Evolutionary conservation across 2,113 vertebrate genomes (phyloP).

Genomic region (Paedocypris sp.): DNA sequence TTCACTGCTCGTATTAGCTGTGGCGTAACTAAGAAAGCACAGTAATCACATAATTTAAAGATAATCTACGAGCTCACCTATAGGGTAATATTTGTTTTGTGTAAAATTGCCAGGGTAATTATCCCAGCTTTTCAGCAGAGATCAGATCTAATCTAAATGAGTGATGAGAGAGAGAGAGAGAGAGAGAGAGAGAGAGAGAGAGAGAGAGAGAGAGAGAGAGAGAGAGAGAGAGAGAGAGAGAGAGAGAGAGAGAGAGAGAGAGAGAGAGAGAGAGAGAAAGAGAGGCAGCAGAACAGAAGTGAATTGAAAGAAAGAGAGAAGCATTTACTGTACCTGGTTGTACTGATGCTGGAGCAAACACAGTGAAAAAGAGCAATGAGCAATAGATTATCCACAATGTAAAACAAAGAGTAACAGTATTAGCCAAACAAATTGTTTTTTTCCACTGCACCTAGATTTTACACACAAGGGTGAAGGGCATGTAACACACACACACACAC

Average conservation of each 20-base stretch:
- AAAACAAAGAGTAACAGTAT: not conserved
- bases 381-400: not conserved
- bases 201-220: not conserved
- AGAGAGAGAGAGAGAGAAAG: not conserved
- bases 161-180: not conserved
- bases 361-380: conserved; percentile 3
- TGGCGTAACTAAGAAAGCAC: not conserved
- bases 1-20: not conserved
- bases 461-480: not conserved
- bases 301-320: too few species aligned
- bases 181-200: not conserved
- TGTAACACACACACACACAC: too few species aligned
- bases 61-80: conserved; percentile 10
- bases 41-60: conserved; percentile 2
- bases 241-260: not conserved
- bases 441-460: not conserved
- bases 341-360: not conserved
- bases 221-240: not conserved
- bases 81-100: conserved; percentile 24
- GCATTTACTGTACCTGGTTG: conserved; percentile 1
- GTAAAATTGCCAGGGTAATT: conserved; percentile 22
- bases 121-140: conserved; percentile 14
- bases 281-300: too few species aligned
- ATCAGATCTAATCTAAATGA: conserved; percentile 24
- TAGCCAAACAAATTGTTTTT: not conserved